Evolutionary conservation across 2,888 invertebrate species (phyloP).

Genomic region (Pseudococcus longispinus): DNA sequence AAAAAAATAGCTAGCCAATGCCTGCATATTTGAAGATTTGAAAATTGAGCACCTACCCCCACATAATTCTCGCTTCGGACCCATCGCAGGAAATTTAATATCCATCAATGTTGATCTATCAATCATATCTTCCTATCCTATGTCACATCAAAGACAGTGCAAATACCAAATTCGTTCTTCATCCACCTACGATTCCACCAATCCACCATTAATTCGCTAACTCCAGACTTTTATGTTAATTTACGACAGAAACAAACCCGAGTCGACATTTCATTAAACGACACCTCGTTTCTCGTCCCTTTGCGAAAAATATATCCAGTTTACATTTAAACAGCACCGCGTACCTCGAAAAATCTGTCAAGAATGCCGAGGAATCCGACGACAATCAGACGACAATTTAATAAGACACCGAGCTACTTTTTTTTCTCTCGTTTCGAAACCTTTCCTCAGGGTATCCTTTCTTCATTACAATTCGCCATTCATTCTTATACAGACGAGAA

Average conservation of each 20-base stretch:
- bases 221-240: neutral
- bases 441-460: neutral
- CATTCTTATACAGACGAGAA: neutral
- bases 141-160: no score
- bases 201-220: neutral
- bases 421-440: neutral
- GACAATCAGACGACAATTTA: conserved; percentile 24
- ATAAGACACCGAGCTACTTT: conserved; percentile 13
- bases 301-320: neutral
- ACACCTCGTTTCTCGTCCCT: neutral
- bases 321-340: neutral
- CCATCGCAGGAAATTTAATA: no score
- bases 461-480: neutral
- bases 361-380: neutral
- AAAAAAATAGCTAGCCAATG: no score
- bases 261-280: neutral
- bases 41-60: no score
- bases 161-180: no score
- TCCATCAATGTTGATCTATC: no score
- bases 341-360: neutral
- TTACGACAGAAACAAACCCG: neutral
- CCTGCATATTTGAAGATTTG: no score
- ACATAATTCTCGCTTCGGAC: no score
- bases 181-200: no score
- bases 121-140: no score